A percentile compares a stretch with the other conserved stretches of the same genome.
phyloP scores from a whole-genome alignment of 1,140 invertebrate genomes.

The Nephila pilipes region DNA sequence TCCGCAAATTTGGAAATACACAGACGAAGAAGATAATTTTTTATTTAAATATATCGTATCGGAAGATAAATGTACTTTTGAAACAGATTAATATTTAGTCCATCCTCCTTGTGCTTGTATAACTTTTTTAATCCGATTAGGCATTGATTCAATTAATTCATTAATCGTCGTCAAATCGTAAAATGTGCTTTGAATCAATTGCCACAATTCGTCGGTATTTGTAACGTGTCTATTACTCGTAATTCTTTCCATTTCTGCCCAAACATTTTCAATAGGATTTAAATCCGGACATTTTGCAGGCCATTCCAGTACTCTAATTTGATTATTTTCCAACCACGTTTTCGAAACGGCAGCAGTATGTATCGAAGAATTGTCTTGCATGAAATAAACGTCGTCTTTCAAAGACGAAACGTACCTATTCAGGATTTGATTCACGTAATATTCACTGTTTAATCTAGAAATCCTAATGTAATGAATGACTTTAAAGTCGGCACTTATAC shows the following conservation, averaged over 20 bases:
- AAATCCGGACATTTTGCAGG: constrained; percentile 49
- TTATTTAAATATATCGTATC: not conserved
- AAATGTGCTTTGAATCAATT: constrained; percentile 10
- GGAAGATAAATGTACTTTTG: not conserved
- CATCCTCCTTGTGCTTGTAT: constrained; percentile 18
- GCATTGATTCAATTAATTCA: constrained; percentile 37
- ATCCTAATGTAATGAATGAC: not conserved
- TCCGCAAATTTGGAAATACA: not conserved
- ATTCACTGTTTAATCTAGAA: not conserved
- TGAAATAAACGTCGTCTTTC: not conserved
- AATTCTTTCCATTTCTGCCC: constrained; percentile 46
- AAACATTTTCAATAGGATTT: constrained; percentile 68
- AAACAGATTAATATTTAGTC: constrained; percentile 37
- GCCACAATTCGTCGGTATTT: not conserved
- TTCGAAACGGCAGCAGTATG: not conserved
- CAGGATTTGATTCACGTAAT: constrained; percentile 20
- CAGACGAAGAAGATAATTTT: not conserved
- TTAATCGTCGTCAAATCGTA: not conserved
- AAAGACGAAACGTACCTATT: not conserved
- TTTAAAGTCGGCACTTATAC: not conserved
- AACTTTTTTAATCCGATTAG: constrained; percentile 7
- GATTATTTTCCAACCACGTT: not conserved
- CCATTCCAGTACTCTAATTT: constrained; percentile 34
- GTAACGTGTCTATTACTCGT: not conserved
- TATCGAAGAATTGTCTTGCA: constrained; percentile 34